Conservation (phyloP, 2,888 invertebrate species). For the Caradrina clavipalpis region DNA sequence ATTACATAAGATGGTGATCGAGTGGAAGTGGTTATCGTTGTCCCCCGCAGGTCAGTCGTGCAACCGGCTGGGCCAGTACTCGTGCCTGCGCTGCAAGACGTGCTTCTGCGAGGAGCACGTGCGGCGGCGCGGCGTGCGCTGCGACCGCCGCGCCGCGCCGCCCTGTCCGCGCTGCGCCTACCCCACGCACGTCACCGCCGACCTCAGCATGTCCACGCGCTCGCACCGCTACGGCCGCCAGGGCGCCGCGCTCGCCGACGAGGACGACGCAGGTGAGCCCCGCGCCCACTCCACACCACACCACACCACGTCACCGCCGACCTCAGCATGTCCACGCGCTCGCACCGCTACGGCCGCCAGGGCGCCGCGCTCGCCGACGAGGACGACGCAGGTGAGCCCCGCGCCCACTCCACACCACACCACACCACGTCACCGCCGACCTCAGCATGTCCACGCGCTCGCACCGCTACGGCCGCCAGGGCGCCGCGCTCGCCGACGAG, state of each 20-base stretch:
- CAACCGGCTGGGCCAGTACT: constrained; percentile 98
- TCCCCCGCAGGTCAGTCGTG: constrained; percentile 95
- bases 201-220: constrained; percentile 98
- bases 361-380: constrained; percentile 93
- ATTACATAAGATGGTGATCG: no score
- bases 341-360: constrained; percentile 97
- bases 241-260: constrained; percentile 92
- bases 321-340: constrained; percentile 98
- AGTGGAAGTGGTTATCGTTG: not conserved
- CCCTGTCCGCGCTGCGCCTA: constrained; percentile 99
- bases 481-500: constrained; percentile 92
- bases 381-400: constrained; percentile 82
- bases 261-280: constrained; percentile 86
- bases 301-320: constrained; percentile 98
- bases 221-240: constrained; percentile 97
- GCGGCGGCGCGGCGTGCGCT: constrained; percentile 89
- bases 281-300: no score
- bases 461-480: constrained; percentile 97
- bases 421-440: constrained; percentile 98
- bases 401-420: no score
- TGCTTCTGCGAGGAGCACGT: constrained; percentile 99
- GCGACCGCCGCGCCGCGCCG: constrained; percentile 76
- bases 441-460: constrained; percentile 98
- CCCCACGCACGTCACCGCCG: constrained; percentile 98
- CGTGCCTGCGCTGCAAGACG: constrained; percentile 98